phyloP scores from a whole-genome alignment of 2,888 invertebrate species.

The Biston stratarius region DNA sequence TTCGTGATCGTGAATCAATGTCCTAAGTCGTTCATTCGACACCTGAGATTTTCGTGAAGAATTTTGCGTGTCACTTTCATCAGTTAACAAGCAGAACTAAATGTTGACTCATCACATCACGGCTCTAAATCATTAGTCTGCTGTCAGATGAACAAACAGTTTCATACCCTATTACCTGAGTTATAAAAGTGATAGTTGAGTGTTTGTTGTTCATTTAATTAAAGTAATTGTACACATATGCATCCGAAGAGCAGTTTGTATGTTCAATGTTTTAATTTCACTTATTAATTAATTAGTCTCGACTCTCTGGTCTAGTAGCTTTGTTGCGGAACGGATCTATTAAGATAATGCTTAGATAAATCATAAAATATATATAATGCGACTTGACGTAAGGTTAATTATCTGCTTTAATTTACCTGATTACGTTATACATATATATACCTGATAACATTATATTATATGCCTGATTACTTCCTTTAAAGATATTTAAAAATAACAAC shows the following conservation, averaged over 20 bases:
- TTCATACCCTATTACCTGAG: slow-evolving; percentile 35
- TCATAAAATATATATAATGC: slow-evolving; percentile 15
- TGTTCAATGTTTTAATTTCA: slow-evolving; percentile 41
- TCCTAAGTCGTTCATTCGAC: slow-evolving; percentile 2
- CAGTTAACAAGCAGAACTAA: slow-evolving; percentile 62
- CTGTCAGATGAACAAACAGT: slow-evolving; percentile 19
- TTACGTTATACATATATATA: too few species aligned
- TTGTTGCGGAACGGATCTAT: slow-evolving; percentile 30
- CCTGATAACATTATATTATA: too few species aligned
- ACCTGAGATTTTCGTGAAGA: slow-evolving; percentile 36
- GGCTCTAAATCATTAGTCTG: slow-evolving; percentile 47
- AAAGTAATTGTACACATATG: slow-evolving; percentile 45
- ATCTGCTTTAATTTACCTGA: not conserved
- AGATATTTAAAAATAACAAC: not conserved
- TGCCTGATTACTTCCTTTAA: too few species aligned
- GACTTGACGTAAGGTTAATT: not conserved
- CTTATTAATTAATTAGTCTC: slow-evolving; percentile 40
- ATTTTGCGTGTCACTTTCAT: slow-evolving; percentile 62
- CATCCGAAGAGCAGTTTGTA: slow-evolving; percentile 27
- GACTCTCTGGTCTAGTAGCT: slow-evolving; percentile 37
- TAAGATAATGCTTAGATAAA: slow-evolving; percentile 29
- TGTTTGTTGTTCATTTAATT: slow-evolving; percentile 50
- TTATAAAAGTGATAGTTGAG: slow-evolving; percentile 39
- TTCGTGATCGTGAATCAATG: not conserved
- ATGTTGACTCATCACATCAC: slow-evolving; percentile 62